These are phyloP conservation scores for Seriola aureovittata DNA, from an alignment of 2,113 vertebrate species.

Conservation along the genomic window DNA sequence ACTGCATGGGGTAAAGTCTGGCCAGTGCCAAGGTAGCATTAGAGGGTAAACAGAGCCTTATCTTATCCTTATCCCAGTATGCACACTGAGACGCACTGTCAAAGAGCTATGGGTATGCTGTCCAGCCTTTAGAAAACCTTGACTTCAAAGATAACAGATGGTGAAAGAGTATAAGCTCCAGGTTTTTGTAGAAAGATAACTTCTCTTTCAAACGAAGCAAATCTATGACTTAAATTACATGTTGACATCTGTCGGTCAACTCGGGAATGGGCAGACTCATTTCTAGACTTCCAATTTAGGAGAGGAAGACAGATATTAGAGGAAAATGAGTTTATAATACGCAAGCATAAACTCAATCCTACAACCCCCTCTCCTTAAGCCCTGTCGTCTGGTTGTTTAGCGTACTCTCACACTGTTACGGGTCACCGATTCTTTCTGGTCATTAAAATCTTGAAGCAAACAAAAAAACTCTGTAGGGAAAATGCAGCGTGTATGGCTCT, in stretches of 20 bases:
- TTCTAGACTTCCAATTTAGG: not conserved
- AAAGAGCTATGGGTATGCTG: slow-evolving; percentile 49
- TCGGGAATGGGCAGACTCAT: not conserved
- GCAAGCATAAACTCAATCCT: slow-evolving; percentile 11
- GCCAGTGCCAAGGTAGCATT: slow-evolving; percentile 64
- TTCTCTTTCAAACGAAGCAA: not conserved
- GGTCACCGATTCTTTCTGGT: slow-evolving; percentile 77
- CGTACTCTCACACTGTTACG: slow-evolving; percentile 63
- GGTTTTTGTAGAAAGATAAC: slow-evolving; percentile 38
- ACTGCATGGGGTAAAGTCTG: slow-evolving; percentile 61
- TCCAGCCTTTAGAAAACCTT: slow-evolving; percentile 63
- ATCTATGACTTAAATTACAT: slow-evolving; percentile 6
- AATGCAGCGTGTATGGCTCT: slow-evolving; percentile 60
- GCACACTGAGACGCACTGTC: slow-evolving; percentile 54
- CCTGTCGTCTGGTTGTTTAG: slow-evolving; percentile 47
- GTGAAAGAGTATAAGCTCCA: slow-evolving; percentile 38
- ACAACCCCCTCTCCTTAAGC: not conserved
- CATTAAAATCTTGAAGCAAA: slow-evolving; percentile 78
- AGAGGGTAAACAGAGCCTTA: slow-evolving; percentile 75
- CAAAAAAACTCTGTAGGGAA: slow-evolving; percentile 63
- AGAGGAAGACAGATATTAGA: not conserved
- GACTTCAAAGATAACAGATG: slow-evolving; percentile 67
- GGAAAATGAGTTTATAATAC: not conserved
- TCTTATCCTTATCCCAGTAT: slow-evolving; percentile 73
- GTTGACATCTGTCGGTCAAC: not conserved